Percentiles rank a stretch among this genome's conserved stretches.
phyloP scores from a whole-genome alignment of 2,797 vertebrate species.

The Adelosebastes latens region DNA sequence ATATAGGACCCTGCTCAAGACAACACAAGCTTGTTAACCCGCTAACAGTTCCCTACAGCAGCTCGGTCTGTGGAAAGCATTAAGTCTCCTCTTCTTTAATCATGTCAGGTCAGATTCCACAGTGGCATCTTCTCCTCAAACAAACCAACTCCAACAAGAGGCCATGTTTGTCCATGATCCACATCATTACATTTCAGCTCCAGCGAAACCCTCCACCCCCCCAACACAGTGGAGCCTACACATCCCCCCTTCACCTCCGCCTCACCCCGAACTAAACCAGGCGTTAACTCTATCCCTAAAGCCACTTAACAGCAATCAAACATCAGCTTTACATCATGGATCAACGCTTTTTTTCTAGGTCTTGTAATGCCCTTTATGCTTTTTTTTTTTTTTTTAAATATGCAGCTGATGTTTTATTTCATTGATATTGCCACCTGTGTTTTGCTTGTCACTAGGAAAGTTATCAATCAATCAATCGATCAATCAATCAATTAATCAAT shows the following conservation, averaged over 20 bases:
- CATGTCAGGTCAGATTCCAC: slow-evolving; percentile 79
- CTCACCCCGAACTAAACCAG: slow-evolving; percentile 43
- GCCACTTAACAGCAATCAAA: slow-evolving; percentile 16
- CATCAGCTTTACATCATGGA: neutral
- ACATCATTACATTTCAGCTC: slow-evolving; percentile 58
- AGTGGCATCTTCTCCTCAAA: slow-evolving; percentile 74
- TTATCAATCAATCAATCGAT: too few relatives aligned
- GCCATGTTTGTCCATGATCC: slow-evolving; percentile 64
- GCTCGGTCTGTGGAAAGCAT: slow-evolving; percentile 77
- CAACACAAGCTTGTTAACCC: neutral
- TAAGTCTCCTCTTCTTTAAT: slow-evolving; percentile 80
- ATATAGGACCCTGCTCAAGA: neutral
- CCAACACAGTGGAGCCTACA: slow-evolving; percentile 4
- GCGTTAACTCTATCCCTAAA: slow-evolving; percentile 29
- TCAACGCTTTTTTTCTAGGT: neutral
- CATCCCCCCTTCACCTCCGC: slow-evolving; percentile 28
- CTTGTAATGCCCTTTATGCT: neutral
- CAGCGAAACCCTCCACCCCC: slow-evolving; percentile 29
- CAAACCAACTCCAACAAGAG: slow-evolving; percentile 43
- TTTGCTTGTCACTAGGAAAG: neutral
- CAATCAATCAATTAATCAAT: fast-evolving
- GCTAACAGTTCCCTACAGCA: neutral
- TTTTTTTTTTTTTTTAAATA: neutral
- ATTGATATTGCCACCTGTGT: neutral
- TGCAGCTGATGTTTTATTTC: neutral